A percentile compares a stretch with the other conserved stretches of the same genome.
These are phyloP conservation scores for Trichomycterus rosablanca DNA, from an alignment of 2,113 vertebrate genomes.

Conservation along the genomic window DNA sequence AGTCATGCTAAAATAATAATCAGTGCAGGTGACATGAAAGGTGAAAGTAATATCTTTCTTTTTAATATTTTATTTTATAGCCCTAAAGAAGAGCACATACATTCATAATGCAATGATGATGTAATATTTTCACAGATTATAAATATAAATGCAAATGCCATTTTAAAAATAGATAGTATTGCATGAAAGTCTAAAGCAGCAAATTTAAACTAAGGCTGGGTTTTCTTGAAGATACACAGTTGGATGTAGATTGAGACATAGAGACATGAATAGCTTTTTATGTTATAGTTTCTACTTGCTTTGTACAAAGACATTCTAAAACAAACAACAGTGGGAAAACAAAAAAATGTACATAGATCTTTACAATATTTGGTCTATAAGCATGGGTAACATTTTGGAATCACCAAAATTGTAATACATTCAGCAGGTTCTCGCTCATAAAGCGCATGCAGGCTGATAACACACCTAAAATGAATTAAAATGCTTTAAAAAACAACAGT, in stretches of 20 bases:
- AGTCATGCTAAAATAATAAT: slow-evolving; percentile 21
- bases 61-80: slow-evolving; percentile 40
- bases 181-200: slow-evolving; percentile 45
- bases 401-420: slow-evolving; percentile 65
- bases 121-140: slow-evolving; percentile 34
- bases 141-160: slow-evolving; percentile 43
- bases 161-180: slow-evolving; percentile 41
- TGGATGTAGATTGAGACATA: slow-evolving; percentile 26
- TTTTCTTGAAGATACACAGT: slow-evolving; percentile 22
- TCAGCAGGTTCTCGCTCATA: slow-evolving; percentile 65
- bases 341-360: too few species aligned
- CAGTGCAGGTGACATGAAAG: slow-evolving; percentile 18
- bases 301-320: slow-evolving; percentile 60
- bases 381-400: slow-evolving; percentile 50
- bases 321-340: slow-evolving; percentile 50
- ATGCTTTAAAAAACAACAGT: slow-evolving; percentile 18
- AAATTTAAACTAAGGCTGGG: slow-evolving; percentile 28
- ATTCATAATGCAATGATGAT: slow-evolving; percentile 33
- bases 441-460: slow-evolving; percentile 72
- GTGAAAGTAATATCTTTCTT: slow-evolving; percentile 31
- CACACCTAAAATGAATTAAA: slow-evolving; percentile 40
- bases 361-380: slow-evolving; percentile 63
- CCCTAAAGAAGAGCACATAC: slow-evolving; percentile 45
- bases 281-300: slow-evolving; percentile 55
- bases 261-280: slow-evolving; percentile 52